These are phyloP conservation scores for Sphaeramia orbicularis DNA, from an alignment of 2,797 vertebrate genomes.

Conservation along the genomic window DNA sequence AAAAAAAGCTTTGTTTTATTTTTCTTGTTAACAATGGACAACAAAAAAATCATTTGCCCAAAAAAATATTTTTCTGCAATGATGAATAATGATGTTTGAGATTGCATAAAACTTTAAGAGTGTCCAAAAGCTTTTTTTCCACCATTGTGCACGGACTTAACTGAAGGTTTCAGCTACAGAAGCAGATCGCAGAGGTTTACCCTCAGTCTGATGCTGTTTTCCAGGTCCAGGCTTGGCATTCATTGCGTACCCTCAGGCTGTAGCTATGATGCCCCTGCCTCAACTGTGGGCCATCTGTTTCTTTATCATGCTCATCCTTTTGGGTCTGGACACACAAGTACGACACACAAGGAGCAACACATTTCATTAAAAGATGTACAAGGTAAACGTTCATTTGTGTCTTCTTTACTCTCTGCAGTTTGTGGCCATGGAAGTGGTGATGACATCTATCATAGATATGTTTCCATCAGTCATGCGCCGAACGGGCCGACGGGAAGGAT, in stretches of 20 bases:
- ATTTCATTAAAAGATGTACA: not conserved
- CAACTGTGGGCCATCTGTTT: constrained; percentile 93
- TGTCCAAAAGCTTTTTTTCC: too few relatives aligned
- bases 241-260: constrained; percentile 91
- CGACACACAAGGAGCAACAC: not conserved
- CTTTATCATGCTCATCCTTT: constrained; percentile 92
- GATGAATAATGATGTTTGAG: too few relatives aligned
- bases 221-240: constrained; percentile 96
- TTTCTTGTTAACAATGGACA: too few relatives aligned
- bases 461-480: constrained; percentile 77
- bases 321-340: constrained; percentile 94
- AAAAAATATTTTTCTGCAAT: too few relatives aligned
- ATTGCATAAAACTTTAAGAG: too few relatives aligned
- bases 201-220: constrained; percentile 3
- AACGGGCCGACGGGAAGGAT: constrained; percentile 68
- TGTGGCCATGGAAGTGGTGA: constrained; percentile 79
- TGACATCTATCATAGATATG: constrained; percentile 81
- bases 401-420: constrained; percentile 68
- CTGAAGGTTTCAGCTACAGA: not conserved
- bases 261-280: constrained; percentile 93
- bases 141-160: not conserved
- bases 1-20: too few relatives aligned
- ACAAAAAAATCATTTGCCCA: too few relatives aligned
- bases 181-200: not conserved
- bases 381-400: not conserved